These are phyloP conservation scores for Leptothorax acervorum DNA, from an alignment of 2,888 invertebrate species.

Conservation along the genomic window DNA sequence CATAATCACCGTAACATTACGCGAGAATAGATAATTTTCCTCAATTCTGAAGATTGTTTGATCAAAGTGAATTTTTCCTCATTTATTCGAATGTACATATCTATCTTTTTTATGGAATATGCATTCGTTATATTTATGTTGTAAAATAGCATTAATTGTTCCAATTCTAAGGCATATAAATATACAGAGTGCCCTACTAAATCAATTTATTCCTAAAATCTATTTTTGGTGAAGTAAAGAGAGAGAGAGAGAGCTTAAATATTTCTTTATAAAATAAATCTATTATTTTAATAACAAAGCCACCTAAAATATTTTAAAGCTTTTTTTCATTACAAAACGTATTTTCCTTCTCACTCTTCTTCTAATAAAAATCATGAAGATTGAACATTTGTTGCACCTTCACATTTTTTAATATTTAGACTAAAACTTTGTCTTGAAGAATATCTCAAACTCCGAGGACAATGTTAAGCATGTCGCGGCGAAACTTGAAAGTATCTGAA, in stretches of 20 bases:
- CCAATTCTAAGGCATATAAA: background rate
- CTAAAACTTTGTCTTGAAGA: background rate
- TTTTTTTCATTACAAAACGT: background rate
- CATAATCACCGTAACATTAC: background rate
- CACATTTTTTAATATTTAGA: conserved; percentile 1
- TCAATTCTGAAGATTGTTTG: background rate
- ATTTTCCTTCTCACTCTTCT: background rate
- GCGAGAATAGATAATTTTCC: background rate
- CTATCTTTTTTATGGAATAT: background rate
- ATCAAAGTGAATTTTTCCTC: background rate
- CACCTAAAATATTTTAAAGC: background rate
- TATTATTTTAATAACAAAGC: background rate
- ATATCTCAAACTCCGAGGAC: background rate
- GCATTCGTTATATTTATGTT: background rate
- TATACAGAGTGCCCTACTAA: background rate
- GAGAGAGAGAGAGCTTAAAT: background rate
- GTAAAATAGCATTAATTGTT: background rate
- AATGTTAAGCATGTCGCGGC: conserved; percentile 7
- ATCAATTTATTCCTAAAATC: background rate
- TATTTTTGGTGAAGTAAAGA: background rate
- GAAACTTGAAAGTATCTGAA: conserved; percentile 1
- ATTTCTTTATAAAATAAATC: background rate
- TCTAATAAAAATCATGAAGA: conserved; percentile 4
- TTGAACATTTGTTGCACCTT: background rate
- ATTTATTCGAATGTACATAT: background rate